A percentile compares a stretch with the other conserved stretches of the same genome.
These are phyloP conservation scores for Chrysogorgia sp. DNA, from an alignment of 92 coral and sea anemone genomes.

Conservation along the genomic window DNA sequence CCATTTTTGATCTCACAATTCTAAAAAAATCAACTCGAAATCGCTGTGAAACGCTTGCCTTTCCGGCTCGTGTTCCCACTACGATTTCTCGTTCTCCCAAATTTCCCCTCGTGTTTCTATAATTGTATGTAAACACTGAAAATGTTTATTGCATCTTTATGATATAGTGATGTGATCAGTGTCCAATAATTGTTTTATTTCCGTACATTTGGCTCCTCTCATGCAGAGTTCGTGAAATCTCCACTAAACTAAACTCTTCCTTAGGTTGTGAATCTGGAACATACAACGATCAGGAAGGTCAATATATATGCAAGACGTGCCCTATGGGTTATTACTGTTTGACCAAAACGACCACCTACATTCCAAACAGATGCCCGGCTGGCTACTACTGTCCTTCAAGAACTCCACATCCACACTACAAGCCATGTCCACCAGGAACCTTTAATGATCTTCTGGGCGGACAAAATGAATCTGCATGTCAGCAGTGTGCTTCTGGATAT, in stretches of 20 bases:
- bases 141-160: no score
- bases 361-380: slow-evolving; percentile 74
- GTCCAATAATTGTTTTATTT: no score
- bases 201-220: no score
- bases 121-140: no score
- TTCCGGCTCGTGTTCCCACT: no score
- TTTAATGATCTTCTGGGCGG: slow-evolving; percentile 83
- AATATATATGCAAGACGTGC: slow-evolving; percentile 67
- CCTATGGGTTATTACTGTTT: slow-evolving; percentile 93
- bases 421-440: slow-evolving; percentile 81
- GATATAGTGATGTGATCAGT: no score
- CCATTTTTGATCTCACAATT: no score
- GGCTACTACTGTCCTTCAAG: slow-evolving; percentile 79
- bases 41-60: no score
- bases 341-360: slow-evolving; percentile 77
- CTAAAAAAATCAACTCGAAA: no score
- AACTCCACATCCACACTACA: slow-evolving; percentile 74
- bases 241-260: not conserved
- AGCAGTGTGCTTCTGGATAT: slow-evolving; percentile 73
- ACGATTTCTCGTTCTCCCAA: no score
- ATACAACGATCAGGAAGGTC: slow-evolving; percentile 85
- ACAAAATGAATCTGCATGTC: slow-evolving; percentile 76
- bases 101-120: no score
- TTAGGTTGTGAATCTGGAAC: slow-evolving; percentile 89
- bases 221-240: no score